These are phyloP conservation scores for Noctua pronuba DNA, from an alignment of 2,888 invertebrate species.

Conservation along the genomic window DNA sequence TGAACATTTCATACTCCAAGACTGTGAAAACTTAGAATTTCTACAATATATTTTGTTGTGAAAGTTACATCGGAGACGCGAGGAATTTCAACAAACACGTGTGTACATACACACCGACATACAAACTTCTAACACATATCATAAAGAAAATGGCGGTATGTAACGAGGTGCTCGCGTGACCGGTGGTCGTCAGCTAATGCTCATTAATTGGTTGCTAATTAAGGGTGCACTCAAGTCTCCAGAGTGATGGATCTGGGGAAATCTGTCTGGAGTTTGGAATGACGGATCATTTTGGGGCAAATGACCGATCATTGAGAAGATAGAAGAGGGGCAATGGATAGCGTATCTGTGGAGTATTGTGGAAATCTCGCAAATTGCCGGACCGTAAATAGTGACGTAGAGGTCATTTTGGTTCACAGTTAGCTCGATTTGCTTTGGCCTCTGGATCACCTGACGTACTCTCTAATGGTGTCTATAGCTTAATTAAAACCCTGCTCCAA, in stretches of 20 bases:
- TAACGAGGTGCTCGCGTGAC: slow-evolving; percentile 54
- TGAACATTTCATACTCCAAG: not conserved
- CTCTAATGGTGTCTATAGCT: not conserved
- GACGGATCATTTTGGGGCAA: slow-evolving; percentile 27
- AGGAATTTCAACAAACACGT: slow-evolving; percentile 43
- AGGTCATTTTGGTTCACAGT: not conserved
- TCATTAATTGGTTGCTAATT: slow-evolving; percentile 38
- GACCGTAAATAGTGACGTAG: not conserved
- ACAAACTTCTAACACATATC: slow-evolving; percentile 9
- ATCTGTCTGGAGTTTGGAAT: slow-evolving; percentile 15
- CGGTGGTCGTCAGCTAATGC: slow-evolving; percentile 10
- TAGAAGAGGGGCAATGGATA: slow-evolving; percentile 9
- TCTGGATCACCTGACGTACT: not conserved
- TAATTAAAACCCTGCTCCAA: too few species aligned
- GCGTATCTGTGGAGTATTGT: not conserved
- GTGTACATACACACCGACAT: not conserved
- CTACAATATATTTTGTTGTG: slow-evolving; percentile 55
- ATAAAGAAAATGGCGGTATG: slow-evolving; percentile 20
- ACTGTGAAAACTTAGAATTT: slow-evolving; percentile 17
- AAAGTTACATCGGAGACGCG: slow-evolving; percentile 44
- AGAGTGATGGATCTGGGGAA: slow-evolving; percentile 8
- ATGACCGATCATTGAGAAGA: slow-evolving; percentile 27
- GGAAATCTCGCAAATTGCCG: not conserved
- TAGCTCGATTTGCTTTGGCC: not conserved
- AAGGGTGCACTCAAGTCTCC: slow-evolving; percentile 44